A percentile compares a stretch with the other conserved stretches of the same genome.
Evolutionary conservation across 2,888 invertebrate genomes (phyloP).

Genomic region (Myopa testacea): DNA sequence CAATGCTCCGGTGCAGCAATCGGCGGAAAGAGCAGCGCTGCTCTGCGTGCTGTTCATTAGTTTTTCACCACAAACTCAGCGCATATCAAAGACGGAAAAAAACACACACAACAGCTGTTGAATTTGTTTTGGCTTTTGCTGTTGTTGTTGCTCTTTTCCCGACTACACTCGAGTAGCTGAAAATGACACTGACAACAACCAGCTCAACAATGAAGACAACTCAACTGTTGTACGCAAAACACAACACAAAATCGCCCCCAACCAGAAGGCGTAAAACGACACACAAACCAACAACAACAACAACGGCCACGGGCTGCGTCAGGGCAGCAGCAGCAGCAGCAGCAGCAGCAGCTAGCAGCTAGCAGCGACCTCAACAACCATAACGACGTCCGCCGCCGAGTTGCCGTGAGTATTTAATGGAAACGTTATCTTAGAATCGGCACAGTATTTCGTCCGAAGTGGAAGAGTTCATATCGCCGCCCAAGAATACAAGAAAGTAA

Average conservation of each 20-base stretch:
- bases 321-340: constrained; percentile 26
- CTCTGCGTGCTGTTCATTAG: background rate
- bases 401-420: constrained; percentile 63
- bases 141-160: background rate
- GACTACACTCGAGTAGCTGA: constrained; percentile 35
- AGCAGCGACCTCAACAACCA: constrained; percentile 39
- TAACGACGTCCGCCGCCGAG: constrained; percentile 27
- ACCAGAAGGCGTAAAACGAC: background rate
- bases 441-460: constrained; percentile 68
- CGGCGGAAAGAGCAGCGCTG: background rate
- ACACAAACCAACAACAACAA: constrained; percentile 2
- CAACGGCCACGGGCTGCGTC: constrained; percentile 26
- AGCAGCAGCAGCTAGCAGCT: constrained; percentile 36
- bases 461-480: constrained; percentile 63
- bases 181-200: constrained; percentile 18
- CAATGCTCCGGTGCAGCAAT: constrained; percentile 21
- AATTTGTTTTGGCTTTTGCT: background rate
- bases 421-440: constrained; percentile 66
- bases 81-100: background rate
- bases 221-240: too few species aligned
- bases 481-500: constrained; percentile 51
- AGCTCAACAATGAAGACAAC: constrained; percentile 14
- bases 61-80: constrained; percentile 18
- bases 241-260: background rate
- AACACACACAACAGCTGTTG: background rate